Conservation (phyloP, 2,113 vertebrate species). For the Oplegnathus fasciatus region DNA sequence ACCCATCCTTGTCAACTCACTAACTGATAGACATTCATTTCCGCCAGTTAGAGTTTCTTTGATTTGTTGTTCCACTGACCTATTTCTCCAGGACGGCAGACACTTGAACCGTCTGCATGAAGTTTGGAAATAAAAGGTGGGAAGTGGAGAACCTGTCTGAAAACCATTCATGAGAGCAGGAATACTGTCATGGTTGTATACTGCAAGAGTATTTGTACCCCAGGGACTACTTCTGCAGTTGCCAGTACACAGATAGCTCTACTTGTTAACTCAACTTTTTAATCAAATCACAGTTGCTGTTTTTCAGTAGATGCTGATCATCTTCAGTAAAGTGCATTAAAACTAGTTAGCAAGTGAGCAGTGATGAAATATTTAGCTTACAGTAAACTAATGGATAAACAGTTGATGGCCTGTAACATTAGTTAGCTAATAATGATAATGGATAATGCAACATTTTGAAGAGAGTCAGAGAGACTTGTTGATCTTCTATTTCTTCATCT, state of each 20-base stretch:
- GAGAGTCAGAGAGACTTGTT: background rate
- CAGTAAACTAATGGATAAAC: background rate
- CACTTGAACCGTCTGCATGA: background rate
- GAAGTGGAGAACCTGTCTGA: background rate
- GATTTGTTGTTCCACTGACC: constrained; percentile 72
- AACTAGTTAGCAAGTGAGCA: background rate
- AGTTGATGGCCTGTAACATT: no score
- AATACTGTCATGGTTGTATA: background rate
- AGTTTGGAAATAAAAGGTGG: background rate
- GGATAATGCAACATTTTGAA: background rate
- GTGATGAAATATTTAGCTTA: background rate
- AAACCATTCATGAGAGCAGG: background rate
- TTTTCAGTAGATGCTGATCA: background rate
- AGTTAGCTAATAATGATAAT: background rate
- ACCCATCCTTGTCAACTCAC: constrained; percentile 40
- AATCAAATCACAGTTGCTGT: background rate
- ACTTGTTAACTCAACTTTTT: background rate
- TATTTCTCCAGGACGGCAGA: constrained; percentile 36
- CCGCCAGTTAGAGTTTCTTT: constrained; percentile 56
- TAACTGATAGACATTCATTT: constrained; percentile 62
- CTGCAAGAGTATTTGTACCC: background rate
- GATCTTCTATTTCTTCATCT: background rate
- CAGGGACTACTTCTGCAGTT: background rate
- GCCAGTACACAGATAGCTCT: background rate
- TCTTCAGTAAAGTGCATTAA: background rate